Evolutionary conservation across 2,113 vertebrate genomes (phyloP).

Genomic region (Terrapene triunguis): DNA sequence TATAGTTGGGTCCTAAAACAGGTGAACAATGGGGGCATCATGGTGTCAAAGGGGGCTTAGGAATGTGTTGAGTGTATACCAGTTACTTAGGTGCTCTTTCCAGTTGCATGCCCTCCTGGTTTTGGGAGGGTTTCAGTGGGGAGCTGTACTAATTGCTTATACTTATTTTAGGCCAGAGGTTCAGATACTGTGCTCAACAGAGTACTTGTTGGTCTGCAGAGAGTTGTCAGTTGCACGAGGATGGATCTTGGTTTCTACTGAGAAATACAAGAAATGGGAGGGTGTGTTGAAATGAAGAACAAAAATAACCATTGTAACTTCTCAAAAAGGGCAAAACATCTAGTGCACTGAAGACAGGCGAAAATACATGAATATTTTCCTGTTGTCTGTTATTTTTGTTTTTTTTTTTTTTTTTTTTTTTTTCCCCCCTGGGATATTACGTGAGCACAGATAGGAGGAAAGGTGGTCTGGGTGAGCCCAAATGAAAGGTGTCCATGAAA

Average conservation of each 20-base stretch:
- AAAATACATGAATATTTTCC: too few relatives aligned
- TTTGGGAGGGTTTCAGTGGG: slow-evolving; percentile 21
- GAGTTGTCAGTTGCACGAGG: slow-evolving; percentile 19
- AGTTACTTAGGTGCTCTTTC: slow-evolving; percentile 48
- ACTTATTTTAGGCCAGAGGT: not conserved
- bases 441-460: too few relatives aligned
- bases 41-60: slow-evolving; percentile 11
- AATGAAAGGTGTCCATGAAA: not conserved
- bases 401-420: too few relatives aligned
- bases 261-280: not conserved
- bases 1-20: not conserved
- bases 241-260: slow-evolving; percentile 19
- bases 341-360: not conserved
- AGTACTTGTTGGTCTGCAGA: not conserved
- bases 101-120: slow-evolving; percentile 16
- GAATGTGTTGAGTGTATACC: slow-evolving; percentile 20
- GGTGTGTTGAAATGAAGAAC: not conserved
- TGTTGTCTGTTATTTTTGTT: too few relatives aligned
- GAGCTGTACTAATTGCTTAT: slow-evolving; percentile 27
- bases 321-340: not conserved
- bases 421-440: too few relatives aligned
- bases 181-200: not conserved
- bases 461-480: not conserved
- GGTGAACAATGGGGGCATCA: not conserved
- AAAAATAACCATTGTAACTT: slow-evolving; percentile 19